A percentile compares a stretch with the other conserved stretches of the same genome.
These are phyloP conservation scores for Orius laevigatus DNA, from an alignment of 1,140 invertebrate genomes.

Conservation along the genomic window DNA sequence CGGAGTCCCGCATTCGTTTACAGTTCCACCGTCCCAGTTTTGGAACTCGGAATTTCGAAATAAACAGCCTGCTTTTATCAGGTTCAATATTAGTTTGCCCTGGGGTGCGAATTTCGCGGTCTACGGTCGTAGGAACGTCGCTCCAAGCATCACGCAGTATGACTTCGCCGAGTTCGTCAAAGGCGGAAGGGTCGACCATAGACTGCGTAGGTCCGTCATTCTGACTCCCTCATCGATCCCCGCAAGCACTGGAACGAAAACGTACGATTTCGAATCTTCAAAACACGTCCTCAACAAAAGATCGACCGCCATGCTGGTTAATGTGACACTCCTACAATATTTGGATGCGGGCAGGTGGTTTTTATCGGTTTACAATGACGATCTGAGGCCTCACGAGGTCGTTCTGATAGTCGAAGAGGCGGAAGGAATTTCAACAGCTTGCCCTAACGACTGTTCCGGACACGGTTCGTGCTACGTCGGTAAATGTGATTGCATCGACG, in stretches of 20 bases:
- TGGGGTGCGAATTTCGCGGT: conserved; percentile 85
- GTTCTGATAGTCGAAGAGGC: conserved; percentile 58
- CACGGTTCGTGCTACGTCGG: conserved; percentile 88
- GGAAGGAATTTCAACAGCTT: conserved; percentile 72
- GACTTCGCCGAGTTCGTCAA: conserved; percentile 87
- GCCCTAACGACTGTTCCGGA: conserved; percentile 86
- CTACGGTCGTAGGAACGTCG: conserved; percentile 78
- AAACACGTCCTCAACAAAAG: conserved; percentile 8
- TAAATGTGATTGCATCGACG: conserved; percentile 89
- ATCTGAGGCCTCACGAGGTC: conserved; percentile 63
- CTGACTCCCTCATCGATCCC: not conserved
- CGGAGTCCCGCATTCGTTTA: conserved; percentile 59
- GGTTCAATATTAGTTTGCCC: conserved; percentile 76
- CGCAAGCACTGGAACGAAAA: conserved; percentile 1
- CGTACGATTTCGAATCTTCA: conserved; percentile 14
- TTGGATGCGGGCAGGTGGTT: conserved; percentile 89
- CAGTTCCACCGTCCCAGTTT: conserved; percentile 74
- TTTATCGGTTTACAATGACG: conserved; percentile 89
- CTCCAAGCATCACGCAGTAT: conserved; percentile 86
- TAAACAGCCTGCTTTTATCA: conserved; percentile 69
- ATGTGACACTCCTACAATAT: conserved; percentile 66
- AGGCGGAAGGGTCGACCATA: conserved; percentile 31
- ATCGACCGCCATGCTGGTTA: conserved; percentile 14
- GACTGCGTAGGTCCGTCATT: conserved; percentile 10
- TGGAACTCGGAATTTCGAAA: conserved; percentile 83